Evolutionary conservation across 2,113 vertebrate species (phyloP), one percentile per base, ranked within the genome.

Genomic region (Xenopus laevis): DNA sequence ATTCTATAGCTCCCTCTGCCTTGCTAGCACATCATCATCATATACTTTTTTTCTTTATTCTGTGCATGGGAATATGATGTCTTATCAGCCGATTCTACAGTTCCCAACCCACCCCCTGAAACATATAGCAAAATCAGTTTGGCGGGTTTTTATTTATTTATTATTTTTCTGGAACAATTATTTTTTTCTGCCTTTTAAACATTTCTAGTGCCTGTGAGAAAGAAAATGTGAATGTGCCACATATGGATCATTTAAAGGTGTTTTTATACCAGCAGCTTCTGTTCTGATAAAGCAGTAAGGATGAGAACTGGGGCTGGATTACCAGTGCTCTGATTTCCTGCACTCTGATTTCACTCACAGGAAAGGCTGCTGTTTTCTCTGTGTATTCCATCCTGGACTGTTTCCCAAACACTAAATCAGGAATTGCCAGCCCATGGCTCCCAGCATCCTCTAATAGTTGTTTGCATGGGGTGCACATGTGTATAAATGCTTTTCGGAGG

Each of bases 331-430:
- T 68, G 46, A 27, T 63, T 76, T 76, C 73, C 58, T 27, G 53
- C 65, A 53, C 73, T 69, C 65, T 52, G 57, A 76, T 76, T 76
- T 62, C 59, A 63, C 45, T 13, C 6, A 69, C 46, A 47, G 65
- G 73, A 76, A 76, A 60, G 58, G 45, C 73, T 69, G 57, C 73
- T 76, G 58, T 76, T 76, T 68, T 76, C 60, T 44, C 55, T 69
- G 45, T 59, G 58, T 76, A 67, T 65, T 52, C 68, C 61, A 76
- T 69, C 57, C 55, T 76, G 73, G 73, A 65, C 27, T 59, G 40
- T 61, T 68, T 74, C 72, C 72, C 55, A 61, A 50, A 50, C 47
- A 50, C 15, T 50, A 50, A 50, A 50, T 50, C 47, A 50, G 11
- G 9, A 16, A 50, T 12, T 13, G 47, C 47, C 15, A 40, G 11